phyloP scores from a whole-genome alignment of 92 coral and sea anemone genomes.

The Bergia sp. region DNA sequence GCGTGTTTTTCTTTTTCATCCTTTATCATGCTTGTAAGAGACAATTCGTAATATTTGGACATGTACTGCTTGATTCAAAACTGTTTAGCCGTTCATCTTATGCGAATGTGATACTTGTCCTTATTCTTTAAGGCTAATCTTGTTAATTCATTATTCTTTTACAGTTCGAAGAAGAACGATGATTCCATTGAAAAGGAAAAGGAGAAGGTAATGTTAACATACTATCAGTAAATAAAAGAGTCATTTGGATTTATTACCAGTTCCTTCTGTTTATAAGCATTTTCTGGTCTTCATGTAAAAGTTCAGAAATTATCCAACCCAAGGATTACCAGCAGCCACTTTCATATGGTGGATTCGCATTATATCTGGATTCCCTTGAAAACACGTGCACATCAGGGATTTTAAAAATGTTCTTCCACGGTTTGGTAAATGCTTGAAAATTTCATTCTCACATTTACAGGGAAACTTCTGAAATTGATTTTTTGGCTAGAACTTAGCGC shows the following conservation, averaged over 20 bases:
- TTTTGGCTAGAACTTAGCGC: no score
- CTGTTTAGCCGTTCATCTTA: not conserved
- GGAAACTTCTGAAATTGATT: not conserved
- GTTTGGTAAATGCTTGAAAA: no score
- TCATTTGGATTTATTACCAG: no score
- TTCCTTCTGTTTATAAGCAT: no score
- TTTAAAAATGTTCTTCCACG: no score
- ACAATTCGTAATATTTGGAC: no score
- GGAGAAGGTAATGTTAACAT: not conserved
- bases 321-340: no score
- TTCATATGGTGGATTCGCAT: not conserved
- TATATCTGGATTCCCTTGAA: not conserved
- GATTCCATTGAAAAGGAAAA: constrained; percentile 32
- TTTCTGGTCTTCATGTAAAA: no score
- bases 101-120: not conserved
- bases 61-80: no score
- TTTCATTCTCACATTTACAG: not conserved
- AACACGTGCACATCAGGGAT: not conserved
- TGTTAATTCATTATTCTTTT: not conserved
- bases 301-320: no score
- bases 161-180: constrained; percentile 22
- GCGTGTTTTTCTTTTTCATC: no score
- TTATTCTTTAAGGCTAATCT: not conserved
- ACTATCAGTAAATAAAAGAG: not conserved
- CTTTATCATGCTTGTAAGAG: no score